Conservation (phyloP, 2,113 vertebrate genomes). For the Enhydra lutris region DNA sequence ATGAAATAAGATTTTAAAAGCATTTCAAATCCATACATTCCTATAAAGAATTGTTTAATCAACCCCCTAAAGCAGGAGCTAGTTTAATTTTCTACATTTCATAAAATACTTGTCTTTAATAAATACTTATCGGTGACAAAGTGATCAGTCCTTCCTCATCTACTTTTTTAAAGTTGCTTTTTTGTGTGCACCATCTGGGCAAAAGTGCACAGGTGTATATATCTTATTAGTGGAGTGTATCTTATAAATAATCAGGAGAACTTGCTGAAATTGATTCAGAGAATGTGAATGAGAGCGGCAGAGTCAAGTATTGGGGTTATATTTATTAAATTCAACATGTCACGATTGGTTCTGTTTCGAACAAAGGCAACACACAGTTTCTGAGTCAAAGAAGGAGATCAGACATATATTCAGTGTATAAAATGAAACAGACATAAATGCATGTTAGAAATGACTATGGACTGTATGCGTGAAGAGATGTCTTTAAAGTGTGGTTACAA, state of each 20-base stretch:
- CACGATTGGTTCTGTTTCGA: not conserved
- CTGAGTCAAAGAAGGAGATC: not conserved
- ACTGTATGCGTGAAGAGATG: not conserved
- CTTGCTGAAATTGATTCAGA: not conserved
- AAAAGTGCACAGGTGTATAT: not conserved
- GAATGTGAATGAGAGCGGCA: not conserved
- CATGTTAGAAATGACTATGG: not conserved
- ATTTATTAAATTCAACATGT: not conserved
- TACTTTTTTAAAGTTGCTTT: not conserved
- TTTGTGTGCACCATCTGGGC: not conserved
- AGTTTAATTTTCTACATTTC: slow-evolving; percentile 55
- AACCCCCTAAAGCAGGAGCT: not conserved
- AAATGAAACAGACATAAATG: not conserved
- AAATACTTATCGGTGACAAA: slow-evolving; percentile 22
- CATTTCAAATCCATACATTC: slow-evolving; percentile 63
- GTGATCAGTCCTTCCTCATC: not conserved
- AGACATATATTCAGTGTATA: not conserved
- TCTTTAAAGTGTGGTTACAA: not conserved
- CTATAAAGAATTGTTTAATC: slow-evolving; percentile 45
- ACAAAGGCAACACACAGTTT: not conserved
- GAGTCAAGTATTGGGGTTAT: not conserved
- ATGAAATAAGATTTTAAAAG: slow-evolving; percentile 66
- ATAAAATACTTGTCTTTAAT: slow-evolving; percentile 24
- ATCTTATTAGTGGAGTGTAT: not conserved
- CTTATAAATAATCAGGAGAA: slow-evolving; percentile 25